Evolutionary conservation across 64 coral and sea anemone genomes (phyloP), one percentile per base, ranked within the genome.

Genomic region (Acropora tenuis): DNA sequence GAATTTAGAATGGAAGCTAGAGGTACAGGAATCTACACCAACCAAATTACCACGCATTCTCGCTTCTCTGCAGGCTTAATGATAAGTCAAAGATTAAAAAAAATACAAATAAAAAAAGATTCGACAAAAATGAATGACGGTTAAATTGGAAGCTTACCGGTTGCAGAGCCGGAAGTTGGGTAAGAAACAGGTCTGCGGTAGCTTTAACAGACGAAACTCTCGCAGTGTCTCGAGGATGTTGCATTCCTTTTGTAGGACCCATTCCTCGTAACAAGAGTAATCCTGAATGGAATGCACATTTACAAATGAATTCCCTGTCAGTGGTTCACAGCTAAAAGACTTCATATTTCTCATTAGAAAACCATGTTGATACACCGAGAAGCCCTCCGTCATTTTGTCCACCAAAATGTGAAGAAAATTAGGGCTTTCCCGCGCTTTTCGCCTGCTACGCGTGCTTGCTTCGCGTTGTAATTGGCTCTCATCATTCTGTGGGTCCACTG

Each of bases 81-180:
- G 4, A 19, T 9, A 13, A 6, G 17, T 68, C 10, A 68, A 68
- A 9, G 7, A 17, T 16, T 2, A 68, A 68, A 16, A 68, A 68
- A 2, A 9, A 68, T 30, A 30, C 12, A 16, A 1, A 68, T 16
- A 20, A 4, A 2, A 71, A 71, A 2, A 3, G 40, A 71, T 71
- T 19, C 19, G 8, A 6, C 68, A 71, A 20, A 30, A 17, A 8
- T 3, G 63, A 17, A 18, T 46, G 69, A 16, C n/a, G 30, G 5
- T 55, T 55, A 57, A 58, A 78, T 5, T 50, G 40, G 16, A 18
- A 53, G 12, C 67, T 88, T 65, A 91, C 93, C 50, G 93, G 93
- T 88, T 95, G 93, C 20, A 95, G 84, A 61, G 84, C 48, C 2
- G 93, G 89, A 13, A 95, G 76, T 77, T 95, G 93, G 12, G 93